Base-by-base conservation (phyloP, 1,140 invertebrate species). In the Hylaeus anthracinus region DNA sequence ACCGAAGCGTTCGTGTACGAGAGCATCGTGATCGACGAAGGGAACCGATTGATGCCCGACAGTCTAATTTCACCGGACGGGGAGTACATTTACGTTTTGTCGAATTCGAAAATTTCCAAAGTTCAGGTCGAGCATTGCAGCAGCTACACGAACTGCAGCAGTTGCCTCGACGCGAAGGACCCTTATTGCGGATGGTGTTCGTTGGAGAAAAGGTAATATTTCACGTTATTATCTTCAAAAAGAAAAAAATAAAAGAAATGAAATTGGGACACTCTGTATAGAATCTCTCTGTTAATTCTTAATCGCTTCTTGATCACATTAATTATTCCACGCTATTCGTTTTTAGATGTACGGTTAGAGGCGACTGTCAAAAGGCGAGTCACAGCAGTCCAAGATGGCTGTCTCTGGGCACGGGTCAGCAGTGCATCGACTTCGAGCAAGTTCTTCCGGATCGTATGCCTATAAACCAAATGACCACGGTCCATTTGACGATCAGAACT, bases 181-280 rank as follows among this genome's bases (percentile, higher is more conserved):
- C 98, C 99, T 2, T 99, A 99, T 90, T 99, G 99, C 94, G 98
- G 98, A 12, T 99, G 98, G 98, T 99, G 98, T 94, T 98, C 98
- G 1, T 92, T 99, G 76, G 98, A 99, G 92, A 99, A 98, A 94
- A 95, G 96, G 96, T 97, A 92, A 94, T 26, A 26, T 26, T 26
- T 26, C 26, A 26, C 26, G 26, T 26, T 26, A 26, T 26, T 26
- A 26, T 0, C 26, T 26, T 26, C 26, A 26, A 26, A 26, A 26
- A 26, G 26, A 26, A 26, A 26, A 26, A 26, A 26, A 26, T 26
- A 26, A 26, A 26, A 26, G 26, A 26, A 26, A 26, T 26, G 26
- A 0, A 26, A 26, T 26, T 26, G 26, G 26, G 26, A 26, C 26
- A 26, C 26, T 26, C 26, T 26, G 26, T 26, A 26, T 26, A 26